Evolutionary conservation across 2,888 invertebrate species (phyloP).

Genomic region (Tachina grossa): DNA sequence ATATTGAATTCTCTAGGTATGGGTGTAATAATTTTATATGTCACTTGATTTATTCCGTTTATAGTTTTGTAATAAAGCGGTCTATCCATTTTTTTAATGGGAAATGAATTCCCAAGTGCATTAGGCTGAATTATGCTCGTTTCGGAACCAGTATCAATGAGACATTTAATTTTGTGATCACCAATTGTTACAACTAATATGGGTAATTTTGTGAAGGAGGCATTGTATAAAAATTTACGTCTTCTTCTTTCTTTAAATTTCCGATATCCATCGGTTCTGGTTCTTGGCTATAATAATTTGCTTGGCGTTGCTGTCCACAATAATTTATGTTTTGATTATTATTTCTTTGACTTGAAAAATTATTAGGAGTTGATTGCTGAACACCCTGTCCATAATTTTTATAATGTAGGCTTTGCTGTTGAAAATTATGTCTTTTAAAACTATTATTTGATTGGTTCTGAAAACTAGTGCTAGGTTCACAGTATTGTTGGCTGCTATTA

Average conservation of each 20-base stretch:
- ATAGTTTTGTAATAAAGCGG: constrained; percentile 55
- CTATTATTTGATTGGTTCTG: no score
- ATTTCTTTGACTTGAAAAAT: background rate
- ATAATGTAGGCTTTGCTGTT: no score
- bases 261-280: constrained; percentile 23
- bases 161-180: constrained; percentile 25
- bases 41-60: constrained; percentile 63
- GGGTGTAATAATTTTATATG: constrained; percentile 54
- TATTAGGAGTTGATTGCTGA: background rate
- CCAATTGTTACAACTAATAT: constrained; percentile 38
- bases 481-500: no score
- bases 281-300: constrained; percentile 1
- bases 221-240: constrained; percentile 28
- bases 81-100: constrained; percentile 38
- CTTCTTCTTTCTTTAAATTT: constrained; percentile 33
- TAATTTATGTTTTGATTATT: constrained; percentile 1
- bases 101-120: constrained; percentile 13
- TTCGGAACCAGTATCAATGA: constrained; percentile 36
- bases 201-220: constrained; percentile 22
- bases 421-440: no score
- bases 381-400: no score
- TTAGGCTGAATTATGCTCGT: constrained; percentile 24
- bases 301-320: constrained; percentile 17
- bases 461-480: no score
- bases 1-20: constrained; percentile 66